Percentiles rank a stretch among this genome's conserved stretches.
Conservation (phyloP, 1,140 invertebrate genomes). For the Drosophila mayri region DNA sequence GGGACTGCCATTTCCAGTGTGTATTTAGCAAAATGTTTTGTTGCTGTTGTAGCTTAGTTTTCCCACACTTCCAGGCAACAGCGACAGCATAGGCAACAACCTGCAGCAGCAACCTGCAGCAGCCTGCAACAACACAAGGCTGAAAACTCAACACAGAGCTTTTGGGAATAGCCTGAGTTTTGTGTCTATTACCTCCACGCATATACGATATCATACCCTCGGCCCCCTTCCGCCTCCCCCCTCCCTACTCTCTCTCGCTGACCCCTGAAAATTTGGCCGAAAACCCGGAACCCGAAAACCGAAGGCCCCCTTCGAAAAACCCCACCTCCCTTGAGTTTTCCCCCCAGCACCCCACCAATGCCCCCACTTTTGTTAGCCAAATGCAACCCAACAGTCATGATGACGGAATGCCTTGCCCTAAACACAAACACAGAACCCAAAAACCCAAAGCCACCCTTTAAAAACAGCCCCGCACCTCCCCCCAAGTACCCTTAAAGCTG, state of each 20-base stretch:
- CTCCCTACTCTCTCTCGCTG: neutral
- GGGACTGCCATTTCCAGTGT: slow-evolving; percentile 73
- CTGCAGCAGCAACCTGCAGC: slow-evolving; percentile 32
- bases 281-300: slow-evolving; percentile 16
- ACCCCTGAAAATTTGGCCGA: slow-evolving; percentile 10
- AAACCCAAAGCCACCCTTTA: slow-evolving; percentile 7
- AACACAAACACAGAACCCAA: slow-evolving; percentile 18
- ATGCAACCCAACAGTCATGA: slow-evolving; percentile 40
- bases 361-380: slow-evolving; percentile 23
- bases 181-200: slow-evolving; percentile 40
- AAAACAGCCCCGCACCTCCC: slow-evolving; percentile 1
- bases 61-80: slow-evolving; percentile 62
- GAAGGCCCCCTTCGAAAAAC: neutral
- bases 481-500: neutral
- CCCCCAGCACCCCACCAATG: neutral
- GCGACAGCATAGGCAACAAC: slow-evolving; percentile 44
- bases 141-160: slow-evolving; percentile 36
- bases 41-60: slow-evolving; percentile 69
- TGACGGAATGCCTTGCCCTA: slow-evolving; percentile 37
- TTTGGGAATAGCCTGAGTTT: slow-evolving; percentile 37
- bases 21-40: slow-evolving; percentile 77
- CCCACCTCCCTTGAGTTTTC: neutral
- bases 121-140: slow-evolving; percentile 38
- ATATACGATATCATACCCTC: neutral
- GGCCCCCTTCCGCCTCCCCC: too few species aligned